Base-by-base conservation (phyloP, 2,888 invertebrate genomes). In the Thecocarcelia acutangulata region DNA sequence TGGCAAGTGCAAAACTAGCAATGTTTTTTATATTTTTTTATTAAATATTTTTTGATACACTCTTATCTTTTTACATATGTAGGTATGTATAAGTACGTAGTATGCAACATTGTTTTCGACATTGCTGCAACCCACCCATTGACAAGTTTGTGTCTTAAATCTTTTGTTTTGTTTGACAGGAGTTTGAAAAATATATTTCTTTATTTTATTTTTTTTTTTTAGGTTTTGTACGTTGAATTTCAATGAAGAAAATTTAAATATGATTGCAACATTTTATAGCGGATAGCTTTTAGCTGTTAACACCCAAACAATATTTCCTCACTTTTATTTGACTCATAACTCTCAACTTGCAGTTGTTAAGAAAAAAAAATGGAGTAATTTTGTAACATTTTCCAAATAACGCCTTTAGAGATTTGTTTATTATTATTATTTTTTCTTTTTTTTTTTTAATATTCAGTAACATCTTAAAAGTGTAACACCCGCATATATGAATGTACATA, bases 391-490 rank as follows among this genome's bases (percentile, higher is more conserved):
- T 70, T 52, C 46, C 17, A n/a, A 21, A 13, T 24, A 64, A 64
- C 56, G 64, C 52, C 52, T 61, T 68, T 15, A 42, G 8, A 59
- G 28, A 50, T 59, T 42, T 68, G 13, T 13, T 42, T 44, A 44
- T 15, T 44, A 44, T 15, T 44, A 11, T 58, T 40, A 5, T 19
- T 0, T 5, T 54, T 12, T 28, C 28, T 28, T 6, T 37, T 15
- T 17, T 21, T 33, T 40, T 28, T 33, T 6, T 21, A 12, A 97
- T 98, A 91, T 98, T 95, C 91, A 97, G 17, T 73, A 61, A 74
- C 46, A 79, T 63, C 19, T 12, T 24, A 50, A 61, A 80, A 74
- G 15, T 74, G 15, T 74, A 80, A 74, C 79, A 74, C 79, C 74
- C 79, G 74, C 79, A 80, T 80, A 44, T 63, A 58, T 56, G 40